A percentile compares a stretch with the other conserved stretches of the same genome.
These are phyloP conservation scores for Agapostemon virescens DNA, from an alignment of 2,888 invertebrate genomes.

Conservation along the genomic window DNA sequence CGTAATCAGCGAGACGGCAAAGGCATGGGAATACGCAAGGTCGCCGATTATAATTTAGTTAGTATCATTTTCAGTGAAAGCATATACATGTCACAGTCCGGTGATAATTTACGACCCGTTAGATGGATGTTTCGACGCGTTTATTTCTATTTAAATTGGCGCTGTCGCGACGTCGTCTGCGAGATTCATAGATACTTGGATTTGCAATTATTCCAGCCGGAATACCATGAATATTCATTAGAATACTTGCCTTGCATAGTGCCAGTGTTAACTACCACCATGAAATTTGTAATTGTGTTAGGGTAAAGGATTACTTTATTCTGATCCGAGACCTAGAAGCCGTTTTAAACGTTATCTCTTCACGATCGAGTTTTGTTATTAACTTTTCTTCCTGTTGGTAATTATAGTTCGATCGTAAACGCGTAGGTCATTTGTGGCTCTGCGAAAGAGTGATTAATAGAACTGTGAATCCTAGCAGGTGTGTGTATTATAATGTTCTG, in stretches of 20 bases:
- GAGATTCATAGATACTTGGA: slow-evolving; percentile 51
- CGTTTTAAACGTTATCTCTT: slow-evolving; percentile 25
- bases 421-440: neutral
- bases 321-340: slow-evolving; percentile 17
- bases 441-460: neutral
- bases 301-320: slow-evolving; percentile 38
- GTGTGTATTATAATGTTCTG: neutral
- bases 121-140: slow-evolving; percentile 36
- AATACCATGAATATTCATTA: slow-evolving; percentile 59
- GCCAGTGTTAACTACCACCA: slow-evolving; percentile 44
- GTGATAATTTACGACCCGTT: slow-evolving; percentile 22
- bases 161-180: slow-evolving; percentile 34
- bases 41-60: slow-evolving; percentile 20
- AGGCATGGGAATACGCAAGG: slow-evolving; percentile 3
- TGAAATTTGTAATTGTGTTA: slow-evolving; percentile 54
- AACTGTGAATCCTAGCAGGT: neutral
- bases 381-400: neutral
- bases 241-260: slow-evolving; percentile 45
- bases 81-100: neutral
- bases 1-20: neutral
- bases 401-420: neutral
- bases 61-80: neutral
- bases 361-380: slow-evolving; percentile 10
- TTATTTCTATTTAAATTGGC: slow-evolving; percentile 59
- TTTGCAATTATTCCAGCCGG: slow-evolving; percentile 50